Percentiles rank a stretch among this genome's conserved stretches.
phyloP scores from a whole-genome alignment of 2,888 invertebrate genomes.

The Trachelus stipa region DNA sequence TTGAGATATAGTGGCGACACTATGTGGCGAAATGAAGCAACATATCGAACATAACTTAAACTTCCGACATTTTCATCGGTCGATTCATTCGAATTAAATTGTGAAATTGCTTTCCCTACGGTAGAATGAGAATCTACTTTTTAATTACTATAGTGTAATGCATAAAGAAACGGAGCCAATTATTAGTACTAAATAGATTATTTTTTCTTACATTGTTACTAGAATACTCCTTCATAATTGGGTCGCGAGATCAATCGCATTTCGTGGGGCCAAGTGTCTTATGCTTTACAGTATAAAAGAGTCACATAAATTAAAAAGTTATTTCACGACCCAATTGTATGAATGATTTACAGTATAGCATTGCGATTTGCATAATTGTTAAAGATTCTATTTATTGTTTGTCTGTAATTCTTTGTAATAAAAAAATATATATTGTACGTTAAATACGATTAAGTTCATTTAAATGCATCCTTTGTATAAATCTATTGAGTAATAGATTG shows the following conservation, averaged over 20 bases:
- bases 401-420: neutral
- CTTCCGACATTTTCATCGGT: neutral
- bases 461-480: neutral
- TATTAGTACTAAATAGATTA: neutral
- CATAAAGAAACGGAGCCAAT: neutral
- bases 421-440: neutral
- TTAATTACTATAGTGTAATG: neutral
- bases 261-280: neutral
- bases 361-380: neutral
- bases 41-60: neutral
- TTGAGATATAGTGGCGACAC: neutral
- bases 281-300: neutral
- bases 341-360: neutral
- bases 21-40: neutral
- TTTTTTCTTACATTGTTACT: neutral
- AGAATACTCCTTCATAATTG: neutral
- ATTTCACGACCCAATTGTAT: neutral
- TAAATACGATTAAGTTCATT: neutral
- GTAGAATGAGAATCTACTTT: neutral
- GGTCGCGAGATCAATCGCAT: neutral
- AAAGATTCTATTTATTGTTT: neutral
- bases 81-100: neutral
- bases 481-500: neutral
- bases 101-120: neutral
- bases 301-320: neutral